Conservation (phyloP, 2,888 invertebrate genomes). For the Amiota mariae region DNA sequence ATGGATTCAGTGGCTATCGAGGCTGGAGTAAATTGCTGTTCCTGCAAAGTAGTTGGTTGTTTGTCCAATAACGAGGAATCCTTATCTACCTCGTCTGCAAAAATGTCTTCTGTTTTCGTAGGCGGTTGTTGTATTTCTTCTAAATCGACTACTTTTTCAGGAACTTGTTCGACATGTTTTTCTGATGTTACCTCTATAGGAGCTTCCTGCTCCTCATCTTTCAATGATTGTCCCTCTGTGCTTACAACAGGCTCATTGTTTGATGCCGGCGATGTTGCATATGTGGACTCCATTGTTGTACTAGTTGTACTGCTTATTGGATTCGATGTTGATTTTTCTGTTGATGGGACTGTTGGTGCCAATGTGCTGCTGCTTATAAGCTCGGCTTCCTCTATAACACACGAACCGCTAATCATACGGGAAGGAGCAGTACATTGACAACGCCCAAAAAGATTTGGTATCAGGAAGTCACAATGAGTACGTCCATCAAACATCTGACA, state of each 20-base stretch:
- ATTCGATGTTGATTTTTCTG: constrained; percentile 41
- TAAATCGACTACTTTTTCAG: constrained; percentile 47
- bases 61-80: not conserved
- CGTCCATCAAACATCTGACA: constrained; percentile 88
- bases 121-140: constrained; percentile 30
- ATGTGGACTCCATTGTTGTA: constrained; percentile 38
- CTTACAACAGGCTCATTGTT: constrained; percentile 51
- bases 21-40: constrained; percentile 53
- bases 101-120: not conserved
- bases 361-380: constrained; percentile 29
- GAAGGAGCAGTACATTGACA: constrained; percentile 85
- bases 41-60: constrained; percentile 46
- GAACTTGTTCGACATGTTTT: constrained; percentile 40
- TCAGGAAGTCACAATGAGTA: constrained; percentile 91
- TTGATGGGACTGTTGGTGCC: constrained; percentile 48
- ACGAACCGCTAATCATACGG: constrained; percentile 79
- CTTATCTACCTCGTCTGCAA: constrained; percentile 4
- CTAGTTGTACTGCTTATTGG: constrained; percentile 47
- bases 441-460: constrained; percentile 90
- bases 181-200: constrained; percentile 43
- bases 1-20: constrained; percentile 47
- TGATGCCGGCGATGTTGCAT: constrained; percentile 40
- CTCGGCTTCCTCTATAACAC: constrained; percentile 72
- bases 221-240: constrained; percentile 58
- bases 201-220: constrained; percentile 65